Base-by-base conservation (phyloP, 2,113 vertebrate genomes). In the Neogale vison region DNA sequence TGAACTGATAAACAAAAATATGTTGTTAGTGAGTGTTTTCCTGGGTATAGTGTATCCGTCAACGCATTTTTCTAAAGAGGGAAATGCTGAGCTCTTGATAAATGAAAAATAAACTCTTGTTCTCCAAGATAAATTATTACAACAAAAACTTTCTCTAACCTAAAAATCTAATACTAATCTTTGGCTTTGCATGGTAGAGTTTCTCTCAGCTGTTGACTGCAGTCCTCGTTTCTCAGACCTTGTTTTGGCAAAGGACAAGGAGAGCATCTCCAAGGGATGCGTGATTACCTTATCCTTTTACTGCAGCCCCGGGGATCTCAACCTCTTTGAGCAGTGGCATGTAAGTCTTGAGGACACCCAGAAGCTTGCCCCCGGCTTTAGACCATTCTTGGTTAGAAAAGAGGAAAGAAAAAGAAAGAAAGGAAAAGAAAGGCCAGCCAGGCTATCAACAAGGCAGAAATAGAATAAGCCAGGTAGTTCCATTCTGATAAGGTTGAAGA, bases 261-360 rank as follows among this genome's bases (percentile, higher is more conserved):
- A 31, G 92, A 94, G 96, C 95, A 96, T 94, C 97, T 93, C 90
- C 98, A 96, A 96, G 93, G 97, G 98, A 94, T 97, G 98, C 98
- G 98, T 97, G 98, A 98, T 98, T 98, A 98, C 98, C 99, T 98
- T 98, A 98, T 96, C 98, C 98, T 98, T 98, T 98, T 98, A 98
- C 98, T 97, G 98, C 98, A 98, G 98, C 97, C 97, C 94, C 94
- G 93, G 97, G 98, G 98, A 99, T 99, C 98, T 98, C 99, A 99
- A 99, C 98, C 98, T 99, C 97, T 99, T 97, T 98, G 98, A 99
- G 98, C 97, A 98, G 96, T 96, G 98, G 96, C 98, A 98, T 99
- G 98, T 98, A 98, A 98, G 96, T 85, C 97, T 98, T 97, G 97
- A 98, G 99, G 99, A 99, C 98, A 99, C 98, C 98, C 98, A 99